Evolutionary conservation across 2,797 vertebrate genomes (phyloP).

Genomic region (Aplochiton taeniatus): DNA sequence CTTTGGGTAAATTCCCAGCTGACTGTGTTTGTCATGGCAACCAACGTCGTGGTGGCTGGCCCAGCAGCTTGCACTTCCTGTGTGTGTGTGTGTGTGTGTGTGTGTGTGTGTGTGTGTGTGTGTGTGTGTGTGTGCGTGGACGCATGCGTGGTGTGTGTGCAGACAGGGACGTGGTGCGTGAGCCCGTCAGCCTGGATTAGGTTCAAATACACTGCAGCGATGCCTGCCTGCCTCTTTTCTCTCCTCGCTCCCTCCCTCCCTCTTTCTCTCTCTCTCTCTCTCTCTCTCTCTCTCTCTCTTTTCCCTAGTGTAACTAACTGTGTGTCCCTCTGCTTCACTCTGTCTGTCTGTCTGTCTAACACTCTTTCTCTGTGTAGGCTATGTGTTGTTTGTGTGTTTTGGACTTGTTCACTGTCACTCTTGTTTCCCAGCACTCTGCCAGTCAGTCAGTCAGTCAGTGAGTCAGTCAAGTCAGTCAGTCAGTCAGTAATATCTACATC

Average conservation of each 20-base stretch:
- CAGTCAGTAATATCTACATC: no score
- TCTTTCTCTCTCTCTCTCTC: conserved; percentile 9
- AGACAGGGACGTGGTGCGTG: conserved; percentile 68
- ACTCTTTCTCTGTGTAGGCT: not conserved
- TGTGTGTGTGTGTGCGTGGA: conserved; percentile 25
- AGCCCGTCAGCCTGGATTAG: conserved; percentile 79
- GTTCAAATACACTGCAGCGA: conserved; percentile 75
- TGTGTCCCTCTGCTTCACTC: not conserved
- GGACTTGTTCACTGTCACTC: not conserved
- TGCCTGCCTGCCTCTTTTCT: conserved; percentile 41
- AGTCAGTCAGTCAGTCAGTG: no score
- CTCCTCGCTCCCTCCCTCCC: not conserved
- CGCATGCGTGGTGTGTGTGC: conserved; percentile 34
- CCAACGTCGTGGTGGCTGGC: conserved; percentile 77
- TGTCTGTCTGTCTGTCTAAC: not conserved
- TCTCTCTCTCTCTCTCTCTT: conserved; percentile 5
- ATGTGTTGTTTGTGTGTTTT: not conserved
- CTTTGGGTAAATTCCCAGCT: conserved; percentile 82
- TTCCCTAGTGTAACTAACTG: not conserved
- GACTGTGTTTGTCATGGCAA: conserved; percentile 83
- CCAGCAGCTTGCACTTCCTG: conserved; percentile 77
- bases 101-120: conserved; percentile 29
- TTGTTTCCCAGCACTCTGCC: not conserved
- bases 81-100: conserved; percentile 52
- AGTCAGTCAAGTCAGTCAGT: no score